Percentiles rank a stretch among this genome's conserved stretches.
phyloP scores from a whole-genome alignment of 1,140 invertebrate genomes.

The Ylistrum balloti region DNA sequence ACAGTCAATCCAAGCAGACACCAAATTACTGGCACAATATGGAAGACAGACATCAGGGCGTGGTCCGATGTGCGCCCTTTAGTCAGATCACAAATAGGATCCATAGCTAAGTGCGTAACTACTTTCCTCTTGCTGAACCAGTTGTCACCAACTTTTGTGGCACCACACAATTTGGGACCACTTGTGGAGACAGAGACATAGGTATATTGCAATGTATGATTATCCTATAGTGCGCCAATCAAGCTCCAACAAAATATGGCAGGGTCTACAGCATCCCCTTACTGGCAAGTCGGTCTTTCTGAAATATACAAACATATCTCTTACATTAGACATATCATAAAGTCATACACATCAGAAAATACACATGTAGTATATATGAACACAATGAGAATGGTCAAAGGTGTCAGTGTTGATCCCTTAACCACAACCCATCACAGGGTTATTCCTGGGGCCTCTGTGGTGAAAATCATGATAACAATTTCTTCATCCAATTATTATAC shows the following conservation, averaged over 20 bases:
- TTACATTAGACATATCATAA: neutral
- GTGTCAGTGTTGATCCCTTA: no score
- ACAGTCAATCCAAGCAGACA: neutral
- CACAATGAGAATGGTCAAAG: neutral
- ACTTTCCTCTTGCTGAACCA: neutral
- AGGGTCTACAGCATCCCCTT: neutral
- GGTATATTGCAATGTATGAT: neutral
- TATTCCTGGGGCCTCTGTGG: no score
- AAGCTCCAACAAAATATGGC: neutral
- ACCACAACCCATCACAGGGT: no score
- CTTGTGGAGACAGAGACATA: neutral
- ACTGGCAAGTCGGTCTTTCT: conserved; percentile 37
- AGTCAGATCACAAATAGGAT: neutral
- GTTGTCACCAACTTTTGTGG: neutral
- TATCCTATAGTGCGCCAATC: neutral
- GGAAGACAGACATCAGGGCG: neutral
- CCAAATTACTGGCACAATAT: neutral
- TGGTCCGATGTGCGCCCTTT: no score
- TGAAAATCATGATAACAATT: no score
- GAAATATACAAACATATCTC: neutral
- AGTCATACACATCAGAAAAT: no score
- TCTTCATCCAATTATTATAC: no score
- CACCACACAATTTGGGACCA: neutral
- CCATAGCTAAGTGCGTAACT: neutral
- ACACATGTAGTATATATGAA: neutral